Evolutionary conservation across 37 sponge, comb jelly and placozoan species (phyloP).

Genomic region (Theonella swinhoei): DNA sequence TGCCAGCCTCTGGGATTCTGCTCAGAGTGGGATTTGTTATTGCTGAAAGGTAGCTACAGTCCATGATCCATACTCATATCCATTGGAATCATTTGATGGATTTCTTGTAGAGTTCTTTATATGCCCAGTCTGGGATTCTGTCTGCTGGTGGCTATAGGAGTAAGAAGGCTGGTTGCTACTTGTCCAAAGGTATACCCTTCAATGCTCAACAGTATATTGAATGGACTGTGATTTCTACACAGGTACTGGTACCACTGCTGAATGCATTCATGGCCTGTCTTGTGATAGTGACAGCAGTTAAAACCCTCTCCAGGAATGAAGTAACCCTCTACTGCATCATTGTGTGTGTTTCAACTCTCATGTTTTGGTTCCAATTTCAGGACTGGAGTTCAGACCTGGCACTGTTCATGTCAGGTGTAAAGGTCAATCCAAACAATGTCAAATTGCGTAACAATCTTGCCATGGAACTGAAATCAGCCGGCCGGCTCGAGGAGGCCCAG

Average conservation of each 20-base stretch:
- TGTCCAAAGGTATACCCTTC: background rate
- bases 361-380: constrained; percentile 33
- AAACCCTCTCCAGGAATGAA: constrained; percentile 61
- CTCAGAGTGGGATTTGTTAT: constrained; percentile 90
- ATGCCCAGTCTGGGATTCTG: constrained; percentile 86
- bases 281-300: constrained; percentile 46
- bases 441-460: constrained; percentile 91
- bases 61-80: constrained; percentile 3
- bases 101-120: constrained; percentile 71
- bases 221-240: too few species aligned
- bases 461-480: constrained; percentile 74
- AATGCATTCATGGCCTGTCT: constrained; percentile 24
- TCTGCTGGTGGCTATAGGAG: constrained; percentile 71
- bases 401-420: constrained; percentile 82
- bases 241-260: too few species aligned
- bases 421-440: constrained; percentile 75
- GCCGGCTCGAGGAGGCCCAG: constrained; percentile 58
- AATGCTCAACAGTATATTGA: background rate
- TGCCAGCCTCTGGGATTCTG: constrained; percentile 79
- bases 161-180: constrained; percentile 7
- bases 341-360: background rate
- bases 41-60: constrained; percentile 70
- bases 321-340: constrained; percentile 9
- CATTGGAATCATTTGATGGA: background rate
- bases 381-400: constrained; percentile 84